Conservation (phyloP, 2,797 vertebrate genomes). For the Diplodus sargus region DNA sequence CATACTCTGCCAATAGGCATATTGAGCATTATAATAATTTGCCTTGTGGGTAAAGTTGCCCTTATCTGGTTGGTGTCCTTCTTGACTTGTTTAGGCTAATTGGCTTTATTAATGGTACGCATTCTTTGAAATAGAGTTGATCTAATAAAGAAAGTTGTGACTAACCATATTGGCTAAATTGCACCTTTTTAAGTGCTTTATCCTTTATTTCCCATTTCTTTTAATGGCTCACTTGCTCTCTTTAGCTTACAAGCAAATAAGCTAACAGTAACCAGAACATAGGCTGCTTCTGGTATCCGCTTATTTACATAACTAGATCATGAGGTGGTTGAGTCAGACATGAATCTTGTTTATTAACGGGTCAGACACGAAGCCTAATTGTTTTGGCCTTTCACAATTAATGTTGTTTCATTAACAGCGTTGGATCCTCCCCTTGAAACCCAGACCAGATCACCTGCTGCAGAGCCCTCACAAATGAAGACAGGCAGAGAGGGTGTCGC, state of each 20-base stretch:
- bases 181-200: background rate
- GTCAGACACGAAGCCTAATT: constrained; percentile 43
- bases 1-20: background rate
- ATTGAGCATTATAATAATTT: constrained; percentile 3
- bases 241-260: background rate
- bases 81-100: background rate
- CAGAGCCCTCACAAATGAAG: constrained; percentile 55
- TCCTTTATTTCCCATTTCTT: background rate
- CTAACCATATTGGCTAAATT: background rate
- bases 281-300: background rate
- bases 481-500: constrained; percentile 49
- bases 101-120: background rate
- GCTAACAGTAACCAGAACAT: background rate
- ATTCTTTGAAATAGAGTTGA: background rate
- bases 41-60: constrained; percentile 16
- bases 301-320: constrained; percentile 21
- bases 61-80: constrained; percentile 5
- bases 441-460: constrained; percentile 64
- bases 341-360: constrained; percentile 29
- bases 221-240: background rate
- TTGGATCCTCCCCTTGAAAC: constrained; percentile 23
- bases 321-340: constrained; percentile 29
- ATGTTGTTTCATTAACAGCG: constrained; percentile 55
- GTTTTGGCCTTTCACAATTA: constrained; percentile 54
- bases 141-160: constrained; percentile 7